Evolutionary conservation across 2,113 vertebrate genomes (phyloP).

Genomic region (Microtus oregoni): DNA sequence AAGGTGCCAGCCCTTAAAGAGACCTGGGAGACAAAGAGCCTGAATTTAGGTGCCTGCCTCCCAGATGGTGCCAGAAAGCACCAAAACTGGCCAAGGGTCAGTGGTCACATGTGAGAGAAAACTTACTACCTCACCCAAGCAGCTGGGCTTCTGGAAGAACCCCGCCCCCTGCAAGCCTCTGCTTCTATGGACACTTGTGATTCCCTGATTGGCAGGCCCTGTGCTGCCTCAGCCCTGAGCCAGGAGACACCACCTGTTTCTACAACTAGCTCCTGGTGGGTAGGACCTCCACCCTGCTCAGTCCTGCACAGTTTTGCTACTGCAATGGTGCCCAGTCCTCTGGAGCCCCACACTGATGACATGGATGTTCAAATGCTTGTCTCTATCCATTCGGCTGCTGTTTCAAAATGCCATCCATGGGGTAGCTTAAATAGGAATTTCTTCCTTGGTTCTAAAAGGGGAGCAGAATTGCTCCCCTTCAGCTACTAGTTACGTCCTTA

Average conservation of each 20-base stretch:
- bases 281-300: background rate
- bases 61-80: background rate
- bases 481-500: background rate
- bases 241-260: background rate
- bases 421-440: background rate
- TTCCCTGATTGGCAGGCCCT: background rate
- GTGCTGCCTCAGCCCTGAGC: background rate
- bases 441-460: background rate
- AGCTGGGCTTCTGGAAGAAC: background rate
- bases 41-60: background rate
- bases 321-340: background rate
- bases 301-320: background rate
- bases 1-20: background rate
- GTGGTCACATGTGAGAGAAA: background rate
- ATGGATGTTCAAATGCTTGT: background rate
- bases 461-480: no score
- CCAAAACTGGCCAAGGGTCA: background rate
- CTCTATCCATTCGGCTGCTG: background rate
- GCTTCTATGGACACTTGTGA: rapidly evolving
- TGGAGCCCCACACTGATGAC: background rate
- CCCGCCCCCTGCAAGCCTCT: background rate
- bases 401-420: background rate
- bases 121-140: background rate
- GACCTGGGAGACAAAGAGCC: background rate
- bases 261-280: background rate